Evolutionary conservation across 2,888 invertebrate species (phyloP), one percentile per base, ranked within the genome.

Genomic region (Eubasilissa splendida): DNA sequence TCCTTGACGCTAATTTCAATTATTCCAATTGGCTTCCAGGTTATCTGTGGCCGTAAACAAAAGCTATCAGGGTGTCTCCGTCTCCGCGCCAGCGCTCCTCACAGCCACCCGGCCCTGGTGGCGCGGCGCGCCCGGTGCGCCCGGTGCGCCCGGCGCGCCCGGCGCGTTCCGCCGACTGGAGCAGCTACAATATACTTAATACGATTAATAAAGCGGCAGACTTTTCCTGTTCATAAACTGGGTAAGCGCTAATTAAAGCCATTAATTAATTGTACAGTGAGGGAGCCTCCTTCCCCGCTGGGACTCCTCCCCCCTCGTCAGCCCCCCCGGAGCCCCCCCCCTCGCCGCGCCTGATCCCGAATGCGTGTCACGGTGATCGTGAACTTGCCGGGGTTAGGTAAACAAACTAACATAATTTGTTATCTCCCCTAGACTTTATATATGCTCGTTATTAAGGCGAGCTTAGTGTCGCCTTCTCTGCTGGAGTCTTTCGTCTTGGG

Each of bases 181-280:
- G 65, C 71, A 74, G 68, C 71, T 77, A 82, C 75, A 80, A 82
- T 70, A 70, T 82, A 82, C 78, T 80, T 82, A 78, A 82, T 80
- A 73, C 78, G 80, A 81, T 83, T 81, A 81, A 83, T 83, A 81
- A 83, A 81, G 79, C 80, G 74, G 79, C 79, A 73, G 80, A 83
- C 65, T 83, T 83, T 81, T 81, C 83, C 77, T 79, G 80, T 81
- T 81, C 81, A 83, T 81, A 83, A 81, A 83, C 77, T 83, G 63
- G 80, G 78, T 83, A 79, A 83, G 79, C 83, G 74, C 83, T 83
- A 81, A 83, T 83, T 83, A 83, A 83, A 83, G 80, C 83, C 80
- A 83, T 83, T 83, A 83, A 81, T 83, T 83, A 82, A 80, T 82
- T 80, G 82, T 70, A 75, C 74, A 75, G 70, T n/a, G 68, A 60